phyloP scores from a whole-genome alignment of 2,888 invertebrate species.

The Hipparchia semele region DNA sequence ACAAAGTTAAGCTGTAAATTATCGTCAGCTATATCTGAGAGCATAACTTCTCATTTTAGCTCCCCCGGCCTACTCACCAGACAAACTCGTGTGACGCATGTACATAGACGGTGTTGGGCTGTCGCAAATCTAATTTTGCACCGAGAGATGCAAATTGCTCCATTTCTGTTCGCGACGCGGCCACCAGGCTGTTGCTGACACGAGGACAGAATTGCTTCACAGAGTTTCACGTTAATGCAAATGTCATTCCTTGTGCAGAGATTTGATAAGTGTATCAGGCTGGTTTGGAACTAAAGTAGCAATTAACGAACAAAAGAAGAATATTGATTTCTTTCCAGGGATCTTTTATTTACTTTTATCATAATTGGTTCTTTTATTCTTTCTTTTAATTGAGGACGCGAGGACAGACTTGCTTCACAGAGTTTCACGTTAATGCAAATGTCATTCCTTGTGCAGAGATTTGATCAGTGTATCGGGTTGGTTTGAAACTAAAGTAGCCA shows the following conservation, averaged over 20 bases:
- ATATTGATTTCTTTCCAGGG: no score
- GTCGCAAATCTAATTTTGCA: constrained; percentile 67
- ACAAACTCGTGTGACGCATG: constrained; percentile 41
- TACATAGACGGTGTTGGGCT: constrained; percentile 45
- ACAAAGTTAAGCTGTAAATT: neutral
- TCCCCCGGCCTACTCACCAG: constrained; percentile 23
- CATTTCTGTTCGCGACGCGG: constrained; percentile 40
- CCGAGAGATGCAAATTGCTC: constrained; percentile 53
- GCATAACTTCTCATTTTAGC: constrained; percentile 21
- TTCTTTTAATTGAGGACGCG: neutral
- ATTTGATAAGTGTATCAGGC: no score
- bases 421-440: neutral
- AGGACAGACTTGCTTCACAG: constrained; percentile 3
- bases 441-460: neutral
- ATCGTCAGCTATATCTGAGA: neutral
- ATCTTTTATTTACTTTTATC: no score
- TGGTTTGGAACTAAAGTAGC: no score
- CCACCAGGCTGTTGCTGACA: constrained; percentile 20
- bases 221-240: neutral
- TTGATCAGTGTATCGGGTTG: no score
- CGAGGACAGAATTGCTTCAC: constrained; percentile 6
- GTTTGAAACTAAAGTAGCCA: no score
- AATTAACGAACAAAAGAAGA: no score
- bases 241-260: neutral
- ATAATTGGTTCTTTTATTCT: no score